Evolutionary conservation across 1,140 invertebrate genomes (phyloP).

Genomic region (Drosophila takahashii): DNA sequence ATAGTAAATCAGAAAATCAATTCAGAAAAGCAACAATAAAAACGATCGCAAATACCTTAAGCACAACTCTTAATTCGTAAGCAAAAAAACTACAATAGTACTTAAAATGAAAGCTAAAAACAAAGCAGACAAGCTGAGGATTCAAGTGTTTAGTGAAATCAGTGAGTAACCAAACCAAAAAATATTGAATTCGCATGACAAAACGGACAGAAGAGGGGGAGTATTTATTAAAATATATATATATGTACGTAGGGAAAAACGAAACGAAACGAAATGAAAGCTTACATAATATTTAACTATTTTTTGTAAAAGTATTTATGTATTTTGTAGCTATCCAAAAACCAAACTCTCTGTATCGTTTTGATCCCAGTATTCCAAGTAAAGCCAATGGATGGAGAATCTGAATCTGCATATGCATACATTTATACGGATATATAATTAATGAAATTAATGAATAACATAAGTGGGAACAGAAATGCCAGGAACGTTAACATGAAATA

Average conservation of each 20-base stretch:
- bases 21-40: slow-evolving; percentile 18
- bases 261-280: background rate
- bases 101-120: slow-evolving; percentile 29
- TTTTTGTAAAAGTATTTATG: slow-evolving; percentile 23
- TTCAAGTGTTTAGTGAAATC: slow-evolving; percentile 14
- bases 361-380: slow-evolving; percentile 24
- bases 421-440: slow-evolving; percentile 20
- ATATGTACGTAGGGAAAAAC: slow-evolving; percentile 10
- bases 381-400: slow-evolving; percentile 8
- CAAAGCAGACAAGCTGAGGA: slow-evolving; percentile 7
- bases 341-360: slow-evolving; percentile 7
- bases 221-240: slow-evolving; percentile 26
- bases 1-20: slow-evolving; percentile 8
- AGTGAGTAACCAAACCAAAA: slow-evolving; percentile 34
- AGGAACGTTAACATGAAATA: slow-evolving; percentile 47
- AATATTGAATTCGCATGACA: slow-evolving; percentile 12
- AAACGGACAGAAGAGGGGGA: background rate
- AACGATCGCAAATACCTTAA: slow-evolving; percentile 32
- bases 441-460: slow-evolving; percentile 21
- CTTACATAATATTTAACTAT: slow-evolving; percentile 15
- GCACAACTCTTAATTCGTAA: slow-evolving; percentile 63
- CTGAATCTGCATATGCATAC: background rate
- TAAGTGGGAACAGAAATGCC: slow-evolving; percentile 49
- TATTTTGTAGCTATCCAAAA: slow-evolving; percentile 25
- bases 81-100: slow-evolving; percentile 36